Evolutionary conservation across 2,797 vertebrate genomes (phyloP).

Genomic region (Brachymystax lenok): DNA sequence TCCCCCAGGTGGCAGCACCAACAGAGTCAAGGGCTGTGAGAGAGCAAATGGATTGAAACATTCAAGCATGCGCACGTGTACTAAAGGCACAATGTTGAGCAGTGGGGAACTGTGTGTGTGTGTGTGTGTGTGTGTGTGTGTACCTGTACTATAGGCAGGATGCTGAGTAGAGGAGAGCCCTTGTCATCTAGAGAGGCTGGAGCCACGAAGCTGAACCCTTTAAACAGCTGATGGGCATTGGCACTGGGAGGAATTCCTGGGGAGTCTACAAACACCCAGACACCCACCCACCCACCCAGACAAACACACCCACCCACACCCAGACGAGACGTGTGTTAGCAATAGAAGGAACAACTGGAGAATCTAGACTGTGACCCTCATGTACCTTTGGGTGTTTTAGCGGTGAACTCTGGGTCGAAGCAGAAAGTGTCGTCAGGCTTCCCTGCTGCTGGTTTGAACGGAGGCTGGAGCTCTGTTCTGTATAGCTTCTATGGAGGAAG

Average conservation of each 20-base stretch:
- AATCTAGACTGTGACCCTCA: no score
- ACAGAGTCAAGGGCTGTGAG: no score
- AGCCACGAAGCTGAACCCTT: constrained; percentile 98
- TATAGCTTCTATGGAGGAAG: constrained; percentile 83
- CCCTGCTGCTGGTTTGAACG: constrained; percentile 94
- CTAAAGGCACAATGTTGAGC: neutral
- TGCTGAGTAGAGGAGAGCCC: constrained; percentile 87
- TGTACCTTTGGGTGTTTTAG: constrained; percentile 98
- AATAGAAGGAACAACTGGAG: no score
- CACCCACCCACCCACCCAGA: neutral
- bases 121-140: constrained; percentile 8
- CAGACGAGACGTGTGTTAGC: no score
- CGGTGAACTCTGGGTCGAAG: constrained; percentile 98
- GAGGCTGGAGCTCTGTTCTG: constrained; percentile 93
- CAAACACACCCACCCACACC: neutral
- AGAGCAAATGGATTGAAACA: no score
- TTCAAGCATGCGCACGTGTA: neutral
- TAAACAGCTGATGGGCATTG: constrained; percentile 97
- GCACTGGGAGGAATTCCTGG: constrained; percentile 97
- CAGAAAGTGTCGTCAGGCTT: constrained; percentile 98
- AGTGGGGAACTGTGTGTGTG: constrained; percentile 1
- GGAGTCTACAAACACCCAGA: constrained; percentile 79
- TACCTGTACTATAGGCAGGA: constrained; percentile 94
- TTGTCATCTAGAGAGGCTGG: constrained; percentile 88
- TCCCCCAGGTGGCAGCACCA: no score